Percentiles rank a stretch among this genome's conserved stretches.
phyloP scores from a whole-genome alignment of 2,888 invertebrate species.

The Chesias legatella region DNA sequence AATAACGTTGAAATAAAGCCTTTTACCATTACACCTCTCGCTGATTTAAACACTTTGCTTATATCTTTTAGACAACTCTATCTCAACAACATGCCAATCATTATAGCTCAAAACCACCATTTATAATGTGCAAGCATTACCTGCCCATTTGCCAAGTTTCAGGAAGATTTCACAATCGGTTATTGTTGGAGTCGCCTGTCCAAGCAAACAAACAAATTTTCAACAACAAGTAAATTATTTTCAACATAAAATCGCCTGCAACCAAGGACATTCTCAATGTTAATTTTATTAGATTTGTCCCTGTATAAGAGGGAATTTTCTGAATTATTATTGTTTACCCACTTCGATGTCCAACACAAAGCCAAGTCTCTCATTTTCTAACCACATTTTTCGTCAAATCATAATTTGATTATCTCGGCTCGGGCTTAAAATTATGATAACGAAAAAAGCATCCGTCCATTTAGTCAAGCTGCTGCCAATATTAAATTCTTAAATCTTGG shows the following conservation, averaged over 20 bases:
- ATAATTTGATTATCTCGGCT: constrained; percentile 58
- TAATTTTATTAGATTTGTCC: constrained; percentile 55
- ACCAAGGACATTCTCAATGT: constrained; percentile 30
- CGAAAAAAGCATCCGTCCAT: constrained; percentile 59
- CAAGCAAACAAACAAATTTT: no score
- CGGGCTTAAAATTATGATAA: constrained; percentile 54
- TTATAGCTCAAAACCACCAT: no score
- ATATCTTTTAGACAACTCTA: no score
- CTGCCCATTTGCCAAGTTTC: no score
- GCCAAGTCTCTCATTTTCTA: constrained; percentile 21
- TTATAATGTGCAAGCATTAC: no score
- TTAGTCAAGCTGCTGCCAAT: constrained; percentile 66
- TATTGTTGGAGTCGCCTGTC: constrained; percentile 16
- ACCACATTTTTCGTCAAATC: constrained; percentile 41
- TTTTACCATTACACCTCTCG: no score
- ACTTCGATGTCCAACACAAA: constrained; percentile 36
- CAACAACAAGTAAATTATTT: neutral
- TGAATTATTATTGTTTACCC: constrained; percentile 43
- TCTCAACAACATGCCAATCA: no score
- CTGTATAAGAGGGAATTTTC: constrained; percentile 32
- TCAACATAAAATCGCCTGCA: neutral
- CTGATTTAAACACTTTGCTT: no score
- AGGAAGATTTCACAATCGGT: no score
- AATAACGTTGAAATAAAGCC: no score
- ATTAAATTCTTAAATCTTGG: constrained; percentile 66